Conservation (phyloP, 2,113 vertebrate genomes). For the Ophiodon elongatus region DNA sequence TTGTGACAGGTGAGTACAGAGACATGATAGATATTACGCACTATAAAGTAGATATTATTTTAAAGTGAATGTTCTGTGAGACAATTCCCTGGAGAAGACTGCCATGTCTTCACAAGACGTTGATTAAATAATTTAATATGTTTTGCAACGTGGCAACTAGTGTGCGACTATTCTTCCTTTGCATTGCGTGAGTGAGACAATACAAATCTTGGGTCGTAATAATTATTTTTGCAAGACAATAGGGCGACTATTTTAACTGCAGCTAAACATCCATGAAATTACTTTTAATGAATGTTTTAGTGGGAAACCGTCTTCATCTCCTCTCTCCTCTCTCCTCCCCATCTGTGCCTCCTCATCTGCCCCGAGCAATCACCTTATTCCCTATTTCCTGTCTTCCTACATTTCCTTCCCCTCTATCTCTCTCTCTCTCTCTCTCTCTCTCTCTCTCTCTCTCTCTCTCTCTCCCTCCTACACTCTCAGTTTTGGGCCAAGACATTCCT, state of each 20-base stretch:
- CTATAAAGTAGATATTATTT: neutral
- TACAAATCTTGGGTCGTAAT: neutral
- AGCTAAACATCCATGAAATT: constrained; percentile 2
- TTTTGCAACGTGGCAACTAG: neutral
- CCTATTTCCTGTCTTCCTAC: constrained; percentile 18
- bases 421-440: neutral
- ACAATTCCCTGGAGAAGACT: neutral
- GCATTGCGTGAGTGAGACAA: neutral
- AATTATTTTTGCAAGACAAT: neutral
- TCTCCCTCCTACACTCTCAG: neutral
- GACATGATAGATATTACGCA: neutral
- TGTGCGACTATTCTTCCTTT: neutral
- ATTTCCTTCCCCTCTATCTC: neutral
- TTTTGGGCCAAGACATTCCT: constrained; percentile 56
- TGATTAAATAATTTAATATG: neutral
- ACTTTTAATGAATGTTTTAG: constrained; percentile 10
- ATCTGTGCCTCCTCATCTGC: constrained; percentile 18
- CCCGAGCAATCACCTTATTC: constrained; percentile 5
- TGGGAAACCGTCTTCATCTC: neutral
- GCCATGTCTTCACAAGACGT: neutral
- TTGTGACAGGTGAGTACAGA: constrained; percentile 19
- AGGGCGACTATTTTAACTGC: neutral
- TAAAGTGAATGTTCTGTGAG: neutral
- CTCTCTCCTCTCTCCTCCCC: neutral
- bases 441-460: neutral